Percentiles rank a stretch among this genome's conserved stretches.
Evolutionary conservation across 1,140 invertebrate genomes (phyloP).

Genomic region (Chymomyza costata): DNA sequence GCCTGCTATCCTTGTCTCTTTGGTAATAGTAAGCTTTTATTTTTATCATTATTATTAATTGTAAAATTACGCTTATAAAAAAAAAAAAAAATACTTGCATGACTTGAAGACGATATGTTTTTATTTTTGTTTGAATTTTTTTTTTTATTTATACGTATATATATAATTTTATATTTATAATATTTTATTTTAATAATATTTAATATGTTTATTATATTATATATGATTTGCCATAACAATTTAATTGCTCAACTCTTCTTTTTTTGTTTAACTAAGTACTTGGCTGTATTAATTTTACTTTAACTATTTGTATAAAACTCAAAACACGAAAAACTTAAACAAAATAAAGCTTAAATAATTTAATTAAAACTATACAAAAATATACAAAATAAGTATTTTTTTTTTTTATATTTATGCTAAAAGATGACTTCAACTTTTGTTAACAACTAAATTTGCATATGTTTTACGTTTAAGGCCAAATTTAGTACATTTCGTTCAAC

Average conservation of each 20-base stretch:
- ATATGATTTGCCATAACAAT: constrained; percentile 16
- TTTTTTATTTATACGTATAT: constrained; percentile 12
- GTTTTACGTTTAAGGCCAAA: constrained; percentile 51
- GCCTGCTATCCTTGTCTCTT: constrained; percentile 25
- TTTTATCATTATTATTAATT: constrained; percentile 47
- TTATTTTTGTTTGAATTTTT: constrained; percentile 40
- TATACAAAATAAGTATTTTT: constrained; percentile 14
- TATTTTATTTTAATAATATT: constrained; percentile 48
- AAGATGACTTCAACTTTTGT: constrained; percentile 43
- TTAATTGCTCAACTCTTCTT: constrained; percentile 17
- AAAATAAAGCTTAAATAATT: constrained; percentile 13
- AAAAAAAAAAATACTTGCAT: constrained; percentile 48
- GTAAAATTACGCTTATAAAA: constrained; percentile 57
- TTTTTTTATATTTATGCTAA: constrained; percentile 29
- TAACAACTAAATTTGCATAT: constrained; percentile 37
- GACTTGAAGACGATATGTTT: constrained; percentile 72
- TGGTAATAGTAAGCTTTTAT: constrained; percentile 60
- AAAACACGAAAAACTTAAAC: constrained; percentile 23
- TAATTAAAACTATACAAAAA: neutral
- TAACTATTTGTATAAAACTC: constrained; percentile 5
- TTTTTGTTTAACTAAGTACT: constrained; percentile 25
- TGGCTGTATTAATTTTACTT: constrained; percentile 32
- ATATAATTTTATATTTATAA: constrained; percentile 33
- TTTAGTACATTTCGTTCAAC: constrained; percentile 43
- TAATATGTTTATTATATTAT: constrained; percentile 39